Percentiles rank a stretch among this genome's conserved stretches.
Conservation (phyloP, 2,888 invertebrate species). For the Drosophila birchii region DNA sequence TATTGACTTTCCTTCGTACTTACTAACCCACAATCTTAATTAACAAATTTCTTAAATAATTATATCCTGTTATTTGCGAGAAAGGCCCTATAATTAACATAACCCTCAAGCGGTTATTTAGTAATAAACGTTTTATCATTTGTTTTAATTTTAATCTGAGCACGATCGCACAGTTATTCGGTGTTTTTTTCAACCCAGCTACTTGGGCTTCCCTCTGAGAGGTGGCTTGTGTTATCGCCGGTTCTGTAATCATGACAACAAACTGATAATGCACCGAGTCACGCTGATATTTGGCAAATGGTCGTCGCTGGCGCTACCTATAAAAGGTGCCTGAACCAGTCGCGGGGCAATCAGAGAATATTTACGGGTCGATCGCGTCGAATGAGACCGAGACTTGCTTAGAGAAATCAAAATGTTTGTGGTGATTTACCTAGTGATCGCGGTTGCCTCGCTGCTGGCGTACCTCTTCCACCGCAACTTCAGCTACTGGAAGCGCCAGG, state of each 20-base stretch:
- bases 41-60: too few relatives aligned
- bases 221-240: slow-evolving; percentile 6
- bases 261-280: not conserved
- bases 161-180: not conserved
- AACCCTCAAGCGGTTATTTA: too few relatives aligned
- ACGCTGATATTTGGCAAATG: slow-evolving; percentile 13
- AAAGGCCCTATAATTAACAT: too few relatives aligned
- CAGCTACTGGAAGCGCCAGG: slow-evolving; percentile 56
- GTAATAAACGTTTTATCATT: slow-evolving; percentile 23
- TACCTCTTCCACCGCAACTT: slow-evolving; percentile 37
- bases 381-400: not conserved
- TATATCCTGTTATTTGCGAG: too few relatives aligned
- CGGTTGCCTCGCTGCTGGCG: slow-evolving; percentile 46
- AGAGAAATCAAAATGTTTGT: slow-evolving; percentile 38
- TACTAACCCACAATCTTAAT: too few relatives aligned
- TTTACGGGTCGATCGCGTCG: slow-evolving; percentile 2
- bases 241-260: slow-evolving; percentile 19
- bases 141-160: slow-evolving; percentile 14
- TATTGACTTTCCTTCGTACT: too few relatives aligned
- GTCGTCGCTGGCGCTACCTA: not conserved
- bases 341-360: not conserved
- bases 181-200: not conserved
- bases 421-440: slow-evolving; percentile 50
- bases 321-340: slow-evolving; percentile 1
- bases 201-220: not conserved